Conservation (phyloP, 2,888 invertebrate species). For the Mechanitis mazaeus region DNA sequence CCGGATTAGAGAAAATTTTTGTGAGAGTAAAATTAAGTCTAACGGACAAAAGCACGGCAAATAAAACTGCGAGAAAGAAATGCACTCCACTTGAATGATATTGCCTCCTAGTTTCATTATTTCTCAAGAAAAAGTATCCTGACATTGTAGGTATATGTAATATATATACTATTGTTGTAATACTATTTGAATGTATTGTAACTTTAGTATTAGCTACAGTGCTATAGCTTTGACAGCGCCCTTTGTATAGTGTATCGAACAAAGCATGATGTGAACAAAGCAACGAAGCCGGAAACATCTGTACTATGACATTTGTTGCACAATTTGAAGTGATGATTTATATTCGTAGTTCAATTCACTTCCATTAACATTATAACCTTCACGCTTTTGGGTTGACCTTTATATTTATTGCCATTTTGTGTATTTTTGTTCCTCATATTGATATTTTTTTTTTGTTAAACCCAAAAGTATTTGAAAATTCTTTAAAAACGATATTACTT, state of each 20-base stretch:
- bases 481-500: too few relatives aligned
- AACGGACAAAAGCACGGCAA: too few relatives aligned
- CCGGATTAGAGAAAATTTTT: background rate
- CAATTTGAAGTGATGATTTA: conserved; percentile 13
- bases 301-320: conserved; percentile 17
- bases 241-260: background rate
- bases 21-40: too few relatives aligned
- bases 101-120: too few relatives aligned
- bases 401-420: conserved; percentile 7
- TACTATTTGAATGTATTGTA: too few relatives aligned
- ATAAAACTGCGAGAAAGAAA: too few relatives aligned
- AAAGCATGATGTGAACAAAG: conserved; percentile 10
- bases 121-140: too few relatives aligned
- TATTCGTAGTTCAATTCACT: conserved; percentile 12
- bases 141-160: too few relatives aligned
- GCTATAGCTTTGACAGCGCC: background rate
- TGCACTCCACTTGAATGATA: too few relatives aligned
- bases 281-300: conserved; percentile 13
- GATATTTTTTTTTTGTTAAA: background rate
- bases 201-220: background rate
- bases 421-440: background rate
- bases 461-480: too few relatives aligned
- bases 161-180: too few relatives aligned
- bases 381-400: conserved; percentile 10
- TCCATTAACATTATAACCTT: conserved; percentile 9